A percentile compares a stretch with the other conserved stretches of the same genome.
phyloP scores from a whole-genome alignment of 2,113 vertebrate species.

The Panthera uncia region DNA sequence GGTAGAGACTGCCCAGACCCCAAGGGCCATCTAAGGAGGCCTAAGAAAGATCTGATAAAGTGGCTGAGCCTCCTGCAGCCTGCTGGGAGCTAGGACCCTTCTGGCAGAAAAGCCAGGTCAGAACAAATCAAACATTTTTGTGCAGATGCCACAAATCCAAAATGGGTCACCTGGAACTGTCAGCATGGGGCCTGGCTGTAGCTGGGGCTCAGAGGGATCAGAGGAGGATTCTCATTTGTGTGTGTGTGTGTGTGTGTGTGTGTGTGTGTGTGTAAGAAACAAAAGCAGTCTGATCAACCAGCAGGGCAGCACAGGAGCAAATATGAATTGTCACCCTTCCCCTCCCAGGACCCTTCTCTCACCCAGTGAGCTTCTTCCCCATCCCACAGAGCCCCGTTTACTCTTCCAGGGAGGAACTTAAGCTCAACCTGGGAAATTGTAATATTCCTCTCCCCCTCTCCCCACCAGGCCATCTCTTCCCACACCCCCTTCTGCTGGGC shows the following conservation, averaged over 20 bases:
- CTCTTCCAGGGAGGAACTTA: not conserved
- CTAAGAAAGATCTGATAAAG: not conserved
- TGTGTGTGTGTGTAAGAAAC: not conserved
- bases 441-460: not conserved
- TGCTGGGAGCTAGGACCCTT: not conserved
- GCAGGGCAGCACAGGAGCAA: not conserved
- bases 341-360: not conserved
- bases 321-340: not conserved
- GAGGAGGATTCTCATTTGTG: not conserved
- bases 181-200: not conserved
- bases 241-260: not conserved
- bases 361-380: not conserved
- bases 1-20: not conserved
- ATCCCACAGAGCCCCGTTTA: not conserved
- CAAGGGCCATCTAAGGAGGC: not conserved
- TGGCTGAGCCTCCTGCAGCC: not conserved
- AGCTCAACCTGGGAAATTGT: not conserved
- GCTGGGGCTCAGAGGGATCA: not conserved
- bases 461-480: not conserved
- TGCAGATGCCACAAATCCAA: not conserved
- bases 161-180: not conserved
- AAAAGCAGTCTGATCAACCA: not conserved
- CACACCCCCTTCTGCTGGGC: not conserved
- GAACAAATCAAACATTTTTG: not conserved
- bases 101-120: not conserved